These are phyloP conservation scores for Cheumatopsyche charites DNA, from an alignment of 1,140 invertebrate genomes.

Conservation along the genomic window DNA sequence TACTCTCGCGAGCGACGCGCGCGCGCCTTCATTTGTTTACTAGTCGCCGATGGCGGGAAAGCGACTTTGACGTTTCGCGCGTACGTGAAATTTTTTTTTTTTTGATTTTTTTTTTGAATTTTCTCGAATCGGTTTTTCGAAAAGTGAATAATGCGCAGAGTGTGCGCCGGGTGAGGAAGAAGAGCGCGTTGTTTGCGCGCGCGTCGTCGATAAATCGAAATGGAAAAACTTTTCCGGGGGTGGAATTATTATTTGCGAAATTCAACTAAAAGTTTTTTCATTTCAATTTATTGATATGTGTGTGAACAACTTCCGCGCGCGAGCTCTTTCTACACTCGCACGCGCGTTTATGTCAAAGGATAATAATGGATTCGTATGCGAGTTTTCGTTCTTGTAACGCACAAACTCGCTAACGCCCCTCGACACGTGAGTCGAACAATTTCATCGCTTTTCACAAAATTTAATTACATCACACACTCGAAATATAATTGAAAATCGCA, in stretches of 20 bases:
- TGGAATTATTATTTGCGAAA: constrained; percentile 17
- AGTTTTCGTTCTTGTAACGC: neutral
- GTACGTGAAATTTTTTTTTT: too few species aligned
- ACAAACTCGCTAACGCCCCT: too few species aligned
- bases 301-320: neutral
- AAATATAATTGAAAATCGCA: too few species aligned
- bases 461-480: too few species aligned
- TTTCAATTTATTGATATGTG: constrained; percentile 25
- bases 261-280: constrained; percentile 28
- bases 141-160: too few species aligned
- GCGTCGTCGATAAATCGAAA: constrained; percentile 15
- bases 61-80: neutral
- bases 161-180: too few species aligned
- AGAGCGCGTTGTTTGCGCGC: too few species aligned
- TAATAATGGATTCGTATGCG: constrained; percentile 6
- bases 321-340: neutral
- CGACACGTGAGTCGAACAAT: neutral
- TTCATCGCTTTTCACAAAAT: neutral
- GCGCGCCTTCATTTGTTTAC: neutral
- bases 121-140: too few species aligned
- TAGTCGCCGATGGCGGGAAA: neutral
- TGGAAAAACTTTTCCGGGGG: constrained; percentile 6
- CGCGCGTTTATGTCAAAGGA: neutral
- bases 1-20: neutral
- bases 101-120: too few species aligned